A percentile compares a stretch with the other conserved stretches of the same genome.
These are phyloP conservation scores for Cercopithecus mona DNA, from an alignment of 2,113 vertebrate genomes.

Conservation along the genomic window DNA sequence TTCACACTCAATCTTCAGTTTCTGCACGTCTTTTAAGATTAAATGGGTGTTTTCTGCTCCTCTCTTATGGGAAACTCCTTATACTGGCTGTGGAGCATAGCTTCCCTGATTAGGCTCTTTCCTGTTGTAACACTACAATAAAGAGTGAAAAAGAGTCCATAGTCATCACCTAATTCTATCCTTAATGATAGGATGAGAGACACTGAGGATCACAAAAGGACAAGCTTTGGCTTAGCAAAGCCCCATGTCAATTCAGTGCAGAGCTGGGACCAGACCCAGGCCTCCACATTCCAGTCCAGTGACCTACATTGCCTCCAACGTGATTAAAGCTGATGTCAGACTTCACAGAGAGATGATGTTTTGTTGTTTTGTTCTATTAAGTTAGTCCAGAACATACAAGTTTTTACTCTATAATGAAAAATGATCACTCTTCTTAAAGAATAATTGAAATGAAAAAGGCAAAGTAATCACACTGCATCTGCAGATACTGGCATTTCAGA, in stretches of 20 bases:
- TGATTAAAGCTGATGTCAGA: slow-evolving; percentile 66
- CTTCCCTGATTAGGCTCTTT: neutral
- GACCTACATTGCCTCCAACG: neutral
- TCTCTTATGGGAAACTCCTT: neutral
- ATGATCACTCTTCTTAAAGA: slow-evolving; percentile 58
- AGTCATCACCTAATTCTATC: neutral
- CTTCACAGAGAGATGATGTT: slow-evolving; percentile 39
- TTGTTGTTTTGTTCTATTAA: slow-evolving; percentile 62
- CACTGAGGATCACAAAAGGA: neutral
- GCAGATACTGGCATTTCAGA: slow-evolving; percentile 59
- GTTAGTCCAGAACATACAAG: slow-evolving; percentile 17
- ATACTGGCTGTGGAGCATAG: neutral
- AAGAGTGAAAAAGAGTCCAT: neutral
- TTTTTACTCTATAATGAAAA: slow-evolving; percentile 63
- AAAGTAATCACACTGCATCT: slow-evolving; percentile 57
- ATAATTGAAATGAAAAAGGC: slow-evolving; percentile 55
- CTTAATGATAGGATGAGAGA: neutral
- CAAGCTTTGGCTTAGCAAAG: neutral
- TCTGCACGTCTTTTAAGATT: neutral
- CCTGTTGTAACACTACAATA: neutral
- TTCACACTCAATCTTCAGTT: neutral
- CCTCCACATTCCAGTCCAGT: neutral
- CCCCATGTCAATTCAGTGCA: neutral
- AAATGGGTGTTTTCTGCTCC: neutral
- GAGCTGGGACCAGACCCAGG: neutral